Conservation (phyloP, 1,140 invertebrate species). For the Neodiprion pinetum region DNA sequence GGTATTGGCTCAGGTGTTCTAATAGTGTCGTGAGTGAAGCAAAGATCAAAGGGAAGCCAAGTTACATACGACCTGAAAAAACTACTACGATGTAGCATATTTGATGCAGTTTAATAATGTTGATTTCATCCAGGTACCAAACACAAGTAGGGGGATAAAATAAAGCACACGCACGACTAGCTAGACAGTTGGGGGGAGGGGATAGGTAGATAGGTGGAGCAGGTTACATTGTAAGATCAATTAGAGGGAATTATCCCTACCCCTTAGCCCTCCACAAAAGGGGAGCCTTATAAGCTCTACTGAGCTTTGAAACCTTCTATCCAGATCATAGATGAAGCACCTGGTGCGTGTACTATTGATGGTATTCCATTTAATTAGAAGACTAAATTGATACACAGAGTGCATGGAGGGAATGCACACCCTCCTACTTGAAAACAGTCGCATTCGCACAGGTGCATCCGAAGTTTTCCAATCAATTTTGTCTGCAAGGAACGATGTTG, state of each 20-base stretch:
- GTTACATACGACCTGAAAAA: not conserved
- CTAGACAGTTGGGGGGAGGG: conserved; percentile 31
- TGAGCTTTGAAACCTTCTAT: conserved; percentile 2
- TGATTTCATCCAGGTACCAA: conserved; percentile 52
- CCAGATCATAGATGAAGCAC: conserved; percentile 5
- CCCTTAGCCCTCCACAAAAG: conserved; percentile 23
- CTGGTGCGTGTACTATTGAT: conserved; percentile 4
- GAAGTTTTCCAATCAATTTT: not conserved
- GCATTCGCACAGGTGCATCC: not conserved
- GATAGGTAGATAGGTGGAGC: conserved; percentile 30
- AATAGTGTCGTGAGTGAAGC: conserved; percentile 42
- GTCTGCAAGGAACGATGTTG: not conserved
- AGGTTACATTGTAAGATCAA: conserved; percentile 48
- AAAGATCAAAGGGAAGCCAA: conserved; percentile 51
- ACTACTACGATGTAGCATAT: not conserved
- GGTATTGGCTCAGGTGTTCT: conserved; percentile 44
- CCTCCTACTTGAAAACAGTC: not conserved
- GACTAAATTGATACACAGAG: not conserved
- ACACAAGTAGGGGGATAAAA: conserved; percentile 39
- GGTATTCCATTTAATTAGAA: not conserved
- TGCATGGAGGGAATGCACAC: not conserved
- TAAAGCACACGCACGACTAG: conserved; percentile 49
- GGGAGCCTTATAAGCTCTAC: conserved; percentile 10
- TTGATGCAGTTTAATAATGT: conserved; percentile 7
- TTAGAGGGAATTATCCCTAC: conserved; percentile 53